These are phyloP conservation scores for Temnothorax longispinosus DNA, from an alignment of 1,140 invertebrate genomes.

Conservation along the genomic window DNA sequence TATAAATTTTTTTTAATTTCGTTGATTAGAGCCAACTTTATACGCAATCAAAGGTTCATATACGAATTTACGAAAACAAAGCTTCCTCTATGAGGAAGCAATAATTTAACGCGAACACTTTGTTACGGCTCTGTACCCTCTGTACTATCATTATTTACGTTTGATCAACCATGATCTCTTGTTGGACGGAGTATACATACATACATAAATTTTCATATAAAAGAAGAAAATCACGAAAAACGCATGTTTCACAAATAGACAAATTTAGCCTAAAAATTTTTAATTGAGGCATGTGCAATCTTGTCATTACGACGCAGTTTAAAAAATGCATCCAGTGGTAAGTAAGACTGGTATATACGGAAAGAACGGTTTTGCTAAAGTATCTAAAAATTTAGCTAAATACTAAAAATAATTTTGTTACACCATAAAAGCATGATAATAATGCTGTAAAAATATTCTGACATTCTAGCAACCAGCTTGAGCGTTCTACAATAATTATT, in stretches of 20 bases:
- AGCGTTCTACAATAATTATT: too few species aligned
- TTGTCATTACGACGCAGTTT: neutral
- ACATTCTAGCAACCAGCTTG: too few species aligned
- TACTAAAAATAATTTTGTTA: neutral
- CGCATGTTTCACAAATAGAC: neutral
- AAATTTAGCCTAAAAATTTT: conserved; percentile 34
- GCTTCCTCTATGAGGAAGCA: too few species aligned
- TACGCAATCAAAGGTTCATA: too few species aligned
- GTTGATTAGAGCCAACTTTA: too few species aligned
- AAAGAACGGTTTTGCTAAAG: neutral
- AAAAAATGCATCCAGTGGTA: conserved; percentile 31
- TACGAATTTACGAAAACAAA: too few species aligned
- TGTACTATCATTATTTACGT: too few species aligned
- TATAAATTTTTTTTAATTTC: too few species aligned
- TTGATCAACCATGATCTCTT: too few species aligned
- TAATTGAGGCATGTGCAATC: neutral
- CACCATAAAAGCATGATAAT: neutral
- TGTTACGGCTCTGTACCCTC: too few species aligned
- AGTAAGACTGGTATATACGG: neutral
- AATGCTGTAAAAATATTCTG: too few species aligned
- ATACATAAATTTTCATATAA: neutral
- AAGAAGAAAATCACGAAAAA: conserved; percentile 29
- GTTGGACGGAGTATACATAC: neutral
- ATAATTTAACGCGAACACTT: too few species aligned
- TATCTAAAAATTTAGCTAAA: neutral